A percentile compares a stretch with the other conserved stretches of the same genome.
Evolutionary conservation across 2,888 invertebrate species (phyloP).

Genomic region (Steromphala cineraria): DNA sequence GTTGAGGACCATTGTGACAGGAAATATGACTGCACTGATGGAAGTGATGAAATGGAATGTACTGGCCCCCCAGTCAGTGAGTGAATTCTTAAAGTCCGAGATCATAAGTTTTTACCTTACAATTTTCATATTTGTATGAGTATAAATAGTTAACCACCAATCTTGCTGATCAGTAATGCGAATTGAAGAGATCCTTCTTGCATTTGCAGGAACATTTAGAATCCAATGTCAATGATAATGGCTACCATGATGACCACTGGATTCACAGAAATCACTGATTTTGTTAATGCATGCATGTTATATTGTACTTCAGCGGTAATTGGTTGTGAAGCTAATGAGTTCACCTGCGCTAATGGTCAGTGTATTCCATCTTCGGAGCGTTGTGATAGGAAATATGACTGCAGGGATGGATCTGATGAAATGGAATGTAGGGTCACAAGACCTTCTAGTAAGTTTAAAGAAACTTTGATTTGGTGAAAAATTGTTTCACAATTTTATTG

Average conservation of each 20-base stretch:
- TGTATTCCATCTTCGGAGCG: slow-evolving; percentile 69
- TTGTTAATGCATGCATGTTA: neutral
- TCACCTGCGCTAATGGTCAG: slow-evolving; percentile 78
- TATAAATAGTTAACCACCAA: too few species aligned
- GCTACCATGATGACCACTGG: too few species aligned
- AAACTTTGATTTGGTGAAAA: too few species aligned
- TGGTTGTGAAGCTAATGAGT: slow-evolving; percentile 80
- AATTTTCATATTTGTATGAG: too few species aligned
- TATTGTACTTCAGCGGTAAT: neutral
- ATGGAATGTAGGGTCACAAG: slow-evolving; percentile 80
- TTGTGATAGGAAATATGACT: slow-evolving; percentile 65
- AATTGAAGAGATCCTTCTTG: too few species aligned
- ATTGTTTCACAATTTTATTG: too few species aligned
- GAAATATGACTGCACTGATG: slow-evolving; percentile 79
- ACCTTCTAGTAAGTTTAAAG: slow-evolving; percentile 61
- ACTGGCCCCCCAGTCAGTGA: slow-evolving; percentile 28
- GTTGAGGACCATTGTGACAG: slow-evolving; percentile 70
- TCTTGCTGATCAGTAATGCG: too few species aligned
- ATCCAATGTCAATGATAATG: too few species aligned
- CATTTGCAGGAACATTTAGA: too few species aligned
- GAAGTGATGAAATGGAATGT: slow-evolving; percentile 88
- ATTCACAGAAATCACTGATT: neutral
- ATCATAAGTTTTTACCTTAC: too few species aligned
- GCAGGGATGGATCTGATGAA: slow-evolving; percentile 64
- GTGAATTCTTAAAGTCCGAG: too few species aligned